phyloP scores from a whole-genome alignment of 2,113 vertebrate species.

The Leptobrachium leishanense region DNA sequence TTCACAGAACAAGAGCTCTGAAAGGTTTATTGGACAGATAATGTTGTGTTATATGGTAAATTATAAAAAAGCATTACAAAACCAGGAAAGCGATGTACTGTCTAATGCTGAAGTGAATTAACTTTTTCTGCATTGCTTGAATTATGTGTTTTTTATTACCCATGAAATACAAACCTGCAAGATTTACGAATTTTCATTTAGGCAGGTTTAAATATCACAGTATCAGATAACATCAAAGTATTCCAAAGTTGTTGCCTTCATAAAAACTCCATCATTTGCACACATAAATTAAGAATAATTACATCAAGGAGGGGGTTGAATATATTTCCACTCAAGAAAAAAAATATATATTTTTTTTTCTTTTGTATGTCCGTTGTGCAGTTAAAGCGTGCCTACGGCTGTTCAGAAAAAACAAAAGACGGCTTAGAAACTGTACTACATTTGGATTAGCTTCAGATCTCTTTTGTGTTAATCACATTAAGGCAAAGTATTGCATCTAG shows the following conservation, averaged over 20 bases:
- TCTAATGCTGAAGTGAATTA: too few species aligned
- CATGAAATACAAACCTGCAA: constrained; percentile 20
- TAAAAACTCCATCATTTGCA: constrained; percentile 21
- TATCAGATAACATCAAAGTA: constrained; percentile 10
- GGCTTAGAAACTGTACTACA: constrained; percentile 27
- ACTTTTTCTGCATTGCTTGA: neutral
- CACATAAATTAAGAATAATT: constrained; percentile 28
- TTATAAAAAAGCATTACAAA: too few species aligned
- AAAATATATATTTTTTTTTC: neutral
- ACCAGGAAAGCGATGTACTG: too few species aligned
- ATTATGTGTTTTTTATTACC: constrained; percentile 14
- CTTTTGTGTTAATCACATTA: constrained; percentile 48
- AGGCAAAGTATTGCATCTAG: constrained; percentile 35
- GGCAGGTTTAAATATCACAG: constrained; percentile 6
- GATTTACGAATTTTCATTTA: constrained; percentile 23
- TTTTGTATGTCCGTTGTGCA: constrained; percentile 24
- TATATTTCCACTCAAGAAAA: neutral
- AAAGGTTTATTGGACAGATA: too few species aligned
- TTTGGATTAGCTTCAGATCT: constrained; percentile 40
- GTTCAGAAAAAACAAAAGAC: constrained; percentile 26
- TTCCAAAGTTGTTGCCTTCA: constrained; percentile 16
- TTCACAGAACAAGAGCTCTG: too few species aligned
- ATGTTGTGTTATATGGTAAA: too few species aligned
- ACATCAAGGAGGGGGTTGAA: constrained; percentile 6
- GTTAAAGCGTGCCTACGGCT: constrained; percentile 18